Percentiles rank a stretch among this genome's conserved stretches.
Evolutionary conservation across 1,140 invertebrate genomes (phyloP).

Genomic region (Pteromalus puparum): DNA sequence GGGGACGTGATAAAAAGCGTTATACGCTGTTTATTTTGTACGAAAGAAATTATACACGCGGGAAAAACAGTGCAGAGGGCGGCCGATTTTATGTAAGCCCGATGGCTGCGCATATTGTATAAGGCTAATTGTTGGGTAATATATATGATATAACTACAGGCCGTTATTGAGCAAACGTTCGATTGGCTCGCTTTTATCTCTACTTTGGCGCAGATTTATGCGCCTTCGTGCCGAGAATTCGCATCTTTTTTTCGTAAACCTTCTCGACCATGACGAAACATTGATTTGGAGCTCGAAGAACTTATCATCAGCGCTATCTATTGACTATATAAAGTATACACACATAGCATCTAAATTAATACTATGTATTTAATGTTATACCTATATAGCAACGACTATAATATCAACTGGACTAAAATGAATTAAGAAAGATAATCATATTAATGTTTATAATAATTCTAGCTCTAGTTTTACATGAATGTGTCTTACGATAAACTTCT

Average conservation of each 20-base stretch:
- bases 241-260: too few relatives aligned
- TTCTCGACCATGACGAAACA: too few relatives aligned
- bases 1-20: not conserved
- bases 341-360: constrained; percentile 5
- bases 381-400: too few relatives aligned
- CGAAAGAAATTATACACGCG: too few relatives aligned
- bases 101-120: not conserved
- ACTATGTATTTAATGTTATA: not conserved
- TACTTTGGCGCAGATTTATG: too few relatives aligned
- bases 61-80: too few relatives aligned
- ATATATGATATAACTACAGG: not conserved
- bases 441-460: constrained; percentile 12
- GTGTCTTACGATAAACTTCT: constrained; percentile 29
- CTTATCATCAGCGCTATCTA: not conserved
- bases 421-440: constrained; percentile 6
- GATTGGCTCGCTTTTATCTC: too few relatives aligned
- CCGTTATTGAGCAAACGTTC: not conserved
- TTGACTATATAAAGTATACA: not conserved
- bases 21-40: not conserved
- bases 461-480: constrained; percentile 31
- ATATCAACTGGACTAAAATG: not conserved
- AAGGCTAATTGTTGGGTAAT: not conserved
- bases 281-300: too few relatives aligned
- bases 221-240: too few relatives aligned
- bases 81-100: not conserved